Evolutionary conservation across 1,140 invertebrate species (phyloP), one percentile per base, ranked within the genome.

Genomic region (Metaphire vulgaris): DNA sequence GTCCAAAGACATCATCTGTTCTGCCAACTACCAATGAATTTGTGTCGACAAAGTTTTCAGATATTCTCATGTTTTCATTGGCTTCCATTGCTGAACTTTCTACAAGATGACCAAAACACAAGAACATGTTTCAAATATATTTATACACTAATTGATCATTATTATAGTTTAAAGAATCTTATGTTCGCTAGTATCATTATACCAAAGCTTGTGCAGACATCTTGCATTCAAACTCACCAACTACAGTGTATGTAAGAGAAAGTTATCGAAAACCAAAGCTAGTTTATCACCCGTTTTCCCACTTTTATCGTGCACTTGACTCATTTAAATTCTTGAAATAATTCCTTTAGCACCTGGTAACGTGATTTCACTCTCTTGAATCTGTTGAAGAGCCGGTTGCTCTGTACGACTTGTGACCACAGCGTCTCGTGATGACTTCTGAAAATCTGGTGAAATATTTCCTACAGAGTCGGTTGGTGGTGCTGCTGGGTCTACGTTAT

Each of bases 401-500:
- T n/a, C 41, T 56, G 41, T 12, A 21, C 6, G 21, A 56, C 41
- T 6, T 56, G 6, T 6, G 41, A 12, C 41, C 21, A 6, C 21
- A 21, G 41, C 6, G 6, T 56, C 21, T 56, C 41, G 6, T 56
- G 41, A 56, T 21, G 41, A 21, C 21, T 56, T 56, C 41, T 12
- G 6, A 21, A 6, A 6, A 6, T 56, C 41, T 56, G 41, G 6
- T 21, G 41, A 56, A 12, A 56, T 21, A 56, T 12, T 68, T 68
- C 2, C 21, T 2, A 29, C 15, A 68, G 28, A 69, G 16, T 31
- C n/a, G 15, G 30, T 68, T 6, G 0, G 6, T 32, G 64, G 14
- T 69, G 26, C 56, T 33, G 65, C 31, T 26, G 15, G 67, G 29
- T 80, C 79, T 34, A 83, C 81, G 34, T 81, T 80, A 1, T 80